Evolutionary conservation across 2,888 invertebrate species (phyloP), one percentile per base, ranked within the genome.

Genomic region (Caenorhabditis sp.): DNA sequence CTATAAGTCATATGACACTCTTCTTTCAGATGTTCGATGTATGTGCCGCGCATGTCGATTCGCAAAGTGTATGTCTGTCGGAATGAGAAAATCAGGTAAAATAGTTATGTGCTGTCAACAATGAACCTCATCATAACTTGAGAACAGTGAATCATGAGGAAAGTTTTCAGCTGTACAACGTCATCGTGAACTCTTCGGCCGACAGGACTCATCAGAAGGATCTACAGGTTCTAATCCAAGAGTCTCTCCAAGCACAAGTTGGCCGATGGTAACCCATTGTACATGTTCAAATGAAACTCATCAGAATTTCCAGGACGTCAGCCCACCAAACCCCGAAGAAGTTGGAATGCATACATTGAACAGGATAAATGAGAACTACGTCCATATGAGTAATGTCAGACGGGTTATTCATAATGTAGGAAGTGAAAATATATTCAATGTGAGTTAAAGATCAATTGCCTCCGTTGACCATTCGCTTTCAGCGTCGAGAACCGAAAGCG

Each of bases 21-120:
- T 38, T 63, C 47, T 68, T 88, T 83, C 82, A 90, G 91, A 88
- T 64, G 86, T 89, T 76, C 82, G 91, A 41, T 91, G 91, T 61
- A 90, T 90, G 89, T 91, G 91, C 73, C 86, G 91, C 44, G 82
- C 89, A 22, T 91, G 91, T 82, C 87, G 91, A 22, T 91, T 88
- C 61, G 35, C 79, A 10, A 90, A 89, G 63, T 91, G 91, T 68
- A 66, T 88, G 12, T 54, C 72, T n/a, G 84, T 89, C 0, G 91
- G 91, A n/a, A 91, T 91, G 91, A 85, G 87, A 58, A 89, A 89
- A 81, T 87, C 87, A 41, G 89, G 90, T 90, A 61, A 38, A 7
- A 58, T 16, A 24, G 14, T 31, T 31, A 7, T 31, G 31, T 31
- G 4, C 31, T 14, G 14, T 26, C 6, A 26, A 26, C 5, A 14